Conservation (phyloP, 2,113 vertebrate genomes). For the Zootoca vivipara region DNA sequence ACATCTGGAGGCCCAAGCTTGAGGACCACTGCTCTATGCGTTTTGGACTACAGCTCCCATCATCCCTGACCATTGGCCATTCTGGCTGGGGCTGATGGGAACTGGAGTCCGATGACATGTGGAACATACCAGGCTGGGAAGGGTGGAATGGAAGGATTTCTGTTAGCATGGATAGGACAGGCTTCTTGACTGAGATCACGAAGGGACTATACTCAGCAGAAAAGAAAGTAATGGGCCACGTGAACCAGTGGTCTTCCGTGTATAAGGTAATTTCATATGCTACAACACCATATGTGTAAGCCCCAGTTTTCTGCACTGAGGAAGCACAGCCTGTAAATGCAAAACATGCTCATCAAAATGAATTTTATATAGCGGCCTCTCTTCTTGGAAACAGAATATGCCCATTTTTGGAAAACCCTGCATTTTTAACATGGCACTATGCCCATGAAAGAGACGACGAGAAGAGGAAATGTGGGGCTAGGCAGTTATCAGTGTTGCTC, state of each 20-base stretch:
- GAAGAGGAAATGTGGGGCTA: not conserved
- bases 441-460: too few species aligned
- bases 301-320: not conserved
- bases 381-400: not conserved
- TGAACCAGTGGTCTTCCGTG: slow-evolving; percentile 36
- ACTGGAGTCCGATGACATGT: too few species aligned
- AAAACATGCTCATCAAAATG: not conserved
- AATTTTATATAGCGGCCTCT: not conserved
- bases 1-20: too few species aligned
- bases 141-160: not conserved
- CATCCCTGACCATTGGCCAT: too few species aligned
- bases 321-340: not conserved
- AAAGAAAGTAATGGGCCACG: slow-evolving; percentile 13
- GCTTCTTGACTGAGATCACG: not conserved
- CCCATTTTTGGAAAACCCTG: not conserved
- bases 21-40: too few species aligned
- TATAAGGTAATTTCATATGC: slow-evolving; percentile 33
- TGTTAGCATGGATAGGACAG: not conserved
- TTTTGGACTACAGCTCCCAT: not conserved
- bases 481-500: not conserved
- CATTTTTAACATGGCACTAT: not conserved
- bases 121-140: too few species aligned
- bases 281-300: not conserved
- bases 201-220: not conserved
- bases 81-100: too few species aligned